phyloP scores from a whole-genome alignment of 2,888 invertebrate species.

The Spodoptera littoralis region DNA sequence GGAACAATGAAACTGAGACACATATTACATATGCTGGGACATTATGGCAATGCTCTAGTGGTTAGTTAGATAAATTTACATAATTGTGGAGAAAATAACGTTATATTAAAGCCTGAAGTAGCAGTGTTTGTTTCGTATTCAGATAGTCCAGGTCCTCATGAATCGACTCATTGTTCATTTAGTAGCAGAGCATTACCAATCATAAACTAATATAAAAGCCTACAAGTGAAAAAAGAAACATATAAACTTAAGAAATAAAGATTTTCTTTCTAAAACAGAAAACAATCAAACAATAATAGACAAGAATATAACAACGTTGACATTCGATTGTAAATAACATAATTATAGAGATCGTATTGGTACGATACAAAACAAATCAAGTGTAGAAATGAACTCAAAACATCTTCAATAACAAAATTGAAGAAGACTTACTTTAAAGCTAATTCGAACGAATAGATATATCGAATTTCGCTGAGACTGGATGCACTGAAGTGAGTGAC shows the following conservation, averaged over 20 bases:
- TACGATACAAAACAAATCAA: conserved; percentile 36
- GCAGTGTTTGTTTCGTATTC: too few species aligned
- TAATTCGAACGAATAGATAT: conserved; percentile 55
- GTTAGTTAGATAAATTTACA: neutral
- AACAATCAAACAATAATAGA: conserved; percentile 6
- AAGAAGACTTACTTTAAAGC: conserved; percentile 37
- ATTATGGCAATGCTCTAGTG: neutral
- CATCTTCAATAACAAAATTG: conserved; percentile 21
- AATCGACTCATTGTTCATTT: too few species aligned
- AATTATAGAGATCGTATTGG: conserved; percentile 27
- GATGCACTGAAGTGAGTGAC: conserved; percentile 65
- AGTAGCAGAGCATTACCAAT: too few species aligned
- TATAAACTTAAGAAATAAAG: conserved; percentile 20
- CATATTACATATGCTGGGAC: conserved; percentile 1
- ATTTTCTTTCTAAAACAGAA: conserved; percentile 19
- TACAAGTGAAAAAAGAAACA: conserved; percentile 23
- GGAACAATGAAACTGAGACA: conserved; percentile 10
- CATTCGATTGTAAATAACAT: conserved; percentile 40
- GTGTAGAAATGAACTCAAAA: conserved; percentile 27
- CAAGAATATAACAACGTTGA: conserved; percentile 43
- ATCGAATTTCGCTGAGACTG: conserved; percentile 51
- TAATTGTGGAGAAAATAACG: neutral
- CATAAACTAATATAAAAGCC: conserved; percentile 5
- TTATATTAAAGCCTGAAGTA: neutral
- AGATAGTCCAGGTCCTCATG: too few species aligned